Percentiles rank a stretch among this genome's conserved stretches.
These are phyloP conservation scores for Danio choprae DNA, from an alignment of 2,797 vertebrate species.

Conservation along the genomic window DNA sequence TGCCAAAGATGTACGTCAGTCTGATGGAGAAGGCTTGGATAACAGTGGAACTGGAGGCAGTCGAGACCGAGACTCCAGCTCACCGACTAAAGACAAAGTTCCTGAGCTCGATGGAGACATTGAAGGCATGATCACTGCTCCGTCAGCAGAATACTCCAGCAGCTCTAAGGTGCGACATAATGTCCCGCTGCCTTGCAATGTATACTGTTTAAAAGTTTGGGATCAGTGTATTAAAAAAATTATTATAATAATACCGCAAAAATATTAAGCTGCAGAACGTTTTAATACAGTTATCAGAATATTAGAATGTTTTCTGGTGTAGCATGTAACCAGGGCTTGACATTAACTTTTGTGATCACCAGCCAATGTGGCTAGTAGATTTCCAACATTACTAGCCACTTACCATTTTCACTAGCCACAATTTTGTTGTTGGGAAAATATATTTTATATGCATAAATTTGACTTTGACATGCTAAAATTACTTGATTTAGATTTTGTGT, in stretches of 20 bases:
- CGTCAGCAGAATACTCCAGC: constrained; percentile 88
- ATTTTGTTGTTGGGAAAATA: no score
- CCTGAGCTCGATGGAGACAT: constrained; percentile 90
- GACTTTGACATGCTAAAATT: no score
- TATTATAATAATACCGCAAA: not conserved
- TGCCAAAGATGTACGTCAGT: constrained; percentile 90
- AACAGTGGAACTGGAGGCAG: constrained; percentile 78
- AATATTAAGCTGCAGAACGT: not conserved
- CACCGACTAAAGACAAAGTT: constrained; percentile 86
- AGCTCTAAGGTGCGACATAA: constrained; percentile 85
- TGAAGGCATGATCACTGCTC: constrained; percentile 95
- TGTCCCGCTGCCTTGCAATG: not conserved
- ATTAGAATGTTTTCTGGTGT: no score
- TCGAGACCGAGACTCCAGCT: constrained; percentile 85
- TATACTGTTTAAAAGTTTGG: not conserved
- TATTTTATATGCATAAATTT: no score
- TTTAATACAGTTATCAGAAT: no score
- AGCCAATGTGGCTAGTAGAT: no score
- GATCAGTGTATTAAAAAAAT: not conserved
- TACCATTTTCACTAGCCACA: no score
- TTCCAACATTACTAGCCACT: no score
- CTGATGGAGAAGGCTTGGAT: constrained; percentile 89
- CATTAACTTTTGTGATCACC: no score
- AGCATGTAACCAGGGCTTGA: no score
- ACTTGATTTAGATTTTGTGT: no score